A percentile compares a stretch with the other conserved stretches of the same genome.
These are phyloP conservation scores for Lochmaea crataegi DNA, from an alignment of 2,888 invertebrate species.

Conservation along the genomic window DNA sequence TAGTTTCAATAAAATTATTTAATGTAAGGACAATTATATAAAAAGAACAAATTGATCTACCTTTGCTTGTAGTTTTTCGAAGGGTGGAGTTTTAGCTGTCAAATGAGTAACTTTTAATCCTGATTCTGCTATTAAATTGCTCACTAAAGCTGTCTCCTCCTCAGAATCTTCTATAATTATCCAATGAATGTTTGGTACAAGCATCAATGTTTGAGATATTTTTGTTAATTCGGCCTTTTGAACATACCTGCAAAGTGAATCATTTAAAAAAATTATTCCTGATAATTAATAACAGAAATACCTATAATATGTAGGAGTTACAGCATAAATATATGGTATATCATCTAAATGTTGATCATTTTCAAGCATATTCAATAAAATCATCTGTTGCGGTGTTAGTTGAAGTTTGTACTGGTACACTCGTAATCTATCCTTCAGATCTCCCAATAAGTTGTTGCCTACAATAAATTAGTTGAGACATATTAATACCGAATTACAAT, in stretches of 20 bases:
- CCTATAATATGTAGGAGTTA: slow-evolving; percentile 92
- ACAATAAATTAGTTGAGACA: not conserved
- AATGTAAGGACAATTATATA: no score
- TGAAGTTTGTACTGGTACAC: slow-evolving; percentile 17
- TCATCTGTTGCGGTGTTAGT: slow-evolving; percentile 17
- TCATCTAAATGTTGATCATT: slow-evolving; percentile 21
- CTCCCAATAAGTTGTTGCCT: slow-evolving; percentile 1
- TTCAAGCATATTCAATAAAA: slow-evolving; percentile 18
- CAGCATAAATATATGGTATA: slow-evolving; percentile 82
- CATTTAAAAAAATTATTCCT: not conserved
- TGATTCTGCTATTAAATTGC: slow-evolving; percentile 75
- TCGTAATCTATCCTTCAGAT: slow-evolving; percentile 16
- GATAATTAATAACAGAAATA: slow-evolving; percentile 64
- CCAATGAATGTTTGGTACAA: slow-evolving; percentile 93
- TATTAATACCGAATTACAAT: not conserved
- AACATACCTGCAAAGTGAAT: slow-evolving; percentile 70
- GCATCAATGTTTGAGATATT: slow-evolving; percentile 86
- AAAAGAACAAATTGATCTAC: slow-evolving; percentile 52
- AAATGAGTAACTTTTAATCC: slow-evolving; percentile 71
- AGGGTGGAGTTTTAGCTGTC: slow-evolving; percentile 76
- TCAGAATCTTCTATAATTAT: slow-evolving; percentile 90
- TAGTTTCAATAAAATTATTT: slow-evolving; percentile 8
- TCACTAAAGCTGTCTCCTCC: slow-evolving; percentile 77
- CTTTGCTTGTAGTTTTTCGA: slow-evolving; percentile 74
- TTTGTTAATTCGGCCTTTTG: slow-evolving; percentile 96